Evolutionary conservation across 2,888 invertebrate species (phyloP), one percentile per base, ranked within the genome.

Genomic region (Margaritifera margaritifera): DNA sequence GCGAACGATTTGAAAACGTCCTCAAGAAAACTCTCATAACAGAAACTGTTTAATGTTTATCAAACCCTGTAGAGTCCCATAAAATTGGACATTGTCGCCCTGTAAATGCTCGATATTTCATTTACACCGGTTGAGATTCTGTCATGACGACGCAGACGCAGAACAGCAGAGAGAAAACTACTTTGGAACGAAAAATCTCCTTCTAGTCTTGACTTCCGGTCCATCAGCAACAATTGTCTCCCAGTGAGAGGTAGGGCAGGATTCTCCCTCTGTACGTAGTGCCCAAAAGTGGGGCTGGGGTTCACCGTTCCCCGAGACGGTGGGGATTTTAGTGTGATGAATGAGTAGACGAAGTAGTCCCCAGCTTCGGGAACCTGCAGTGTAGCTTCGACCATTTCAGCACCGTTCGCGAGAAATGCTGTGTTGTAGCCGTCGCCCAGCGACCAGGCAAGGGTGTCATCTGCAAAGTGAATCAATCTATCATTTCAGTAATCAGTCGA

Each of bases 231-330:
- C 31, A 42, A 15, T 25, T 58, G 27, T 58, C 20, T 58, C 31
- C 31, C 31, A 20, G 31, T 58, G 27, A 24, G 20, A 31, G 27
- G 15, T 31, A 58, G 27, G 6, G 27, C 24, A 24, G 27, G 24
- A 58, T 31, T 31, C n/a, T 58, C 31, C 24, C 22, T 24, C 51
- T 60, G 20, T n/a, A 22, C 27, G 51, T 60, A 50, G 60, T 60
- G 18, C 27, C 51, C 18, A 60, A 15, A 50, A 3, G 31, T 59
- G 42, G 42, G 42, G 42, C 42, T 42, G 15, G 42, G 42, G 42
- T 11, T 42, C 42, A 42, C 42, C 15, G 42, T 2, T 42, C 2
- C 42, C 3, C 42, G 42, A 42, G 42, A 42, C 11, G 42, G 42
- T 42, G 42, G 15, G 42, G 42, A 42, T 42, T 42, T 42, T 8